Evolutionary conservation across 2,888 invertebrate genomes (phyloP).

Genomic region (Meghimatium bilineatum): DNA sequence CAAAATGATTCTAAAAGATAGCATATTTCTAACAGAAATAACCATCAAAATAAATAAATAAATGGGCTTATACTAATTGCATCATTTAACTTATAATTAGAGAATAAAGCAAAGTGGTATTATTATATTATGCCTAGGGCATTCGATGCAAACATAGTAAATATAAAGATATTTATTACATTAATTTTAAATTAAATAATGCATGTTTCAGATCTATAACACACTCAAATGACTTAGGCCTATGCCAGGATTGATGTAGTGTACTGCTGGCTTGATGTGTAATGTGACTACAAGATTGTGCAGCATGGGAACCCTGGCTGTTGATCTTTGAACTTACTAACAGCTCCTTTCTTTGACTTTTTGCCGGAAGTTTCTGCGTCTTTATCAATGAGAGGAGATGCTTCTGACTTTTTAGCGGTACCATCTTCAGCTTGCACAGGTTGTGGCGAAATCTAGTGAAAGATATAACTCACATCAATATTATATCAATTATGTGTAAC

Average conservation of each 20-base stretch:
- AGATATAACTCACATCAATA: no score
- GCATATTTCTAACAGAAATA: no score
- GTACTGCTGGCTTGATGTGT: no score
- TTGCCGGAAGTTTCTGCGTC: not conserved
- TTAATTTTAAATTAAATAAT: not conserved
- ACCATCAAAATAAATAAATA: no score
- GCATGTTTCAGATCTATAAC: not conserved
- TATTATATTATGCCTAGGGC: no score
- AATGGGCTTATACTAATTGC: no score
- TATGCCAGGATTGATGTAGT: no score
- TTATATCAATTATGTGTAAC: no score
- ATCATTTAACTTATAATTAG: no score
- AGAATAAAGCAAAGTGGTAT: no score
- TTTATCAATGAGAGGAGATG: conserved; percentile 33
- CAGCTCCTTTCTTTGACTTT: not conserved
- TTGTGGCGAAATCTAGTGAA: not conserved
- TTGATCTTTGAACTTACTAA: conserved; percentile 39
- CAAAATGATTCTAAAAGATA: no score
- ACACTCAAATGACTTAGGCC: no score
- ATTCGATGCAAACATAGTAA: not conserved
- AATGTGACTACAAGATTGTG: conserved; percentile 21
- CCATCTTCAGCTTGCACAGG: not conserved
- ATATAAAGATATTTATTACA: not conserved
- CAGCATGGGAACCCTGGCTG: conserved; percentile 32
- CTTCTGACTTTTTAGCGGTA: conserved; percentile 5